Base-by-base conservation (phyloP, 2,888 invertebrate genomes). In the Sminthurinus aureus region DNA sequence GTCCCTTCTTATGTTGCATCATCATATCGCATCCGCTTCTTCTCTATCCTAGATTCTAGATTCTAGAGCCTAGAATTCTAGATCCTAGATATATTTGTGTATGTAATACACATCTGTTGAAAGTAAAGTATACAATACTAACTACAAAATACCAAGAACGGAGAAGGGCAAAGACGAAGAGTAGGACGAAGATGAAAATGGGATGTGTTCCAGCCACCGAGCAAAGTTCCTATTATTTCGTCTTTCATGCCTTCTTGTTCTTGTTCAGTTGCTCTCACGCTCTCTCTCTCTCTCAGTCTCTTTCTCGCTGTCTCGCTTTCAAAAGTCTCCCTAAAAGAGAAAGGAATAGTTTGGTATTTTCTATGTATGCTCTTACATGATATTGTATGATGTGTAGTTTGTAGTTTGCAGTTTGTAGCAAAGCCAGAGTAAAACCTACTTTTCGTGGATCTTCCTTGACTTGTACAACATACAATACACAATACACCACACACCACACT, bases 181-280 rank as follows among this genome's bases (percentile, higher is more conserved):
- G 20, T 18, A 67, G 80, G 67, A 71, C 66, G 69, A 80, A 80
- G 71, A 80, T 71, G 80, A 80, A 71, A 80, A 80, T 69, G 71
- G 80, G 22, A 80, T 52, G 64, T 52, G 71, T 80, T 80, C 78
- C 66, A 77, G 52, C 71, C 71, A 71, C 22, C 71, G 26, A 71
- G 15, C 71, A 22, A 24, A 24, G n/a, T 38, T 75, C 51, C 75
- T 52, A 75, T 50, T 75, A 75, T 75, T 75, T 75, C 24, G n/a
- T 52, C n/a, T 4, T 75, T 75, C 52, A 50, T 13, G 18, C 52
- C 18, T 15, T 75, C 51, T 75, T 51, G 38, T 12, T 6, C 38
- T 75, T 26, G 26, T 50, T 75, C 24, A 8, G 50, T 75, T 9
- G 26, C 51, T 50, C 50, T 75, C 51, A 24, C 26, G 26, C 20